phyloP scores from a whole-genome alignment of 2,113 vertebrate species.

The Thymallus thymallus region DNA sequence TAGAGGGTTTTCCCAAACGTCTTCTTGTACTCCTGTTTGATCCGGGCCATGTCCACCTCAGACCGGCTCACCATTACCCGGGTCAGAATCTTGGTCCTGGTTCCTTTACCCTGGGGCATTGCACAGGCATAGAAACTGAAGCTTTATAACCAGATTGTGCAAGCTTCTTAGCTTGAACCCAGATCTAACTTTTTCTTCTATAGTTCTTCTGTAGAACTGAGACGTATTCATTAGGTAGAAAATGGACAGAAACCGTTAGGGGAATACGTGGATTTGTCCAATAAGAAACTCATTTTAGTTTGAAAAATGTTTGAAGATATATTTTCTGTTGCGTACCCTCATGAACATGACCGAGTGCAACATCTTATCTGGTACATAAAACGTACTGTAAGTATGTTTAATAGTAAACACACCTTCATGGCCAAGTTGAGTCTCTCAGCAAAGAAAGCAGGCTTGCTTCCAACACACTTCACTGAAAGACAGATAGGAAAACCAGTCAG shows the following conservation, averaged over 20 bases:
- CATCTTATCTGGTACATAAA: not conserved
- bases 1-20: slow-evolving; percentile 79
- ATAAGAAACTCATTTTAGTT: not conserved
- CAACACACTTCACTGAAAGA: slow-evolving; percentile 84
- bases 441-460: slow-evolving; percentile 85
- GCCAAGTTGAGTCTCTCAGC: slow-evolving; percentile 87
- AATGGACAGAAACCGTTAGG: too few relatives aligned
- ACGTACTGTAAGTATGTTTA: not conserved
- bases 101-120: slow-evolving; percentile 76
- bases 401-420: slow-evolving; percentile 83
- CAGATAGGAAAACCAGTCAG: slow-evolving; percentile 10
- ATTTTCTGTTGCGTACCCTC: too few relatives aligned
- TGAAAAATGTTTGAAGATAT: too few relatives aligned
- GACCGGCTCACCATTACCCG: slow-evolving; percentile 90
- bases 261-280: too few relatives aligned
- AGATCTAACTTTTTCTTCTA: too few relatives aligned
- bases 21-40: slow-evolving; percentile 84
- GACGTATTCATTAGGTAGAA: too few relatives aligned
- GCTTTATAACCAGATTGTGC: too few relatives aligned
- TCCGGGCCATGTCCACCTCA: slow-evolving; percentile 86
- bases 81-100: slow-evolving; percentile 77
- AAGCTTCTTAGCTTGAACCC: too few relatives aligned
- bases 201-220: too few relatives aligned
- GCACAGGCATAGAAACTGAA: slow-evolving; percentile 7
- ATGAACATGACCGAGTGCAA: not conserved